Evolutionary conservation across 2,888 invertebrate genomes (phyloP).

Genomic region (Alcis repandata): DNA sequence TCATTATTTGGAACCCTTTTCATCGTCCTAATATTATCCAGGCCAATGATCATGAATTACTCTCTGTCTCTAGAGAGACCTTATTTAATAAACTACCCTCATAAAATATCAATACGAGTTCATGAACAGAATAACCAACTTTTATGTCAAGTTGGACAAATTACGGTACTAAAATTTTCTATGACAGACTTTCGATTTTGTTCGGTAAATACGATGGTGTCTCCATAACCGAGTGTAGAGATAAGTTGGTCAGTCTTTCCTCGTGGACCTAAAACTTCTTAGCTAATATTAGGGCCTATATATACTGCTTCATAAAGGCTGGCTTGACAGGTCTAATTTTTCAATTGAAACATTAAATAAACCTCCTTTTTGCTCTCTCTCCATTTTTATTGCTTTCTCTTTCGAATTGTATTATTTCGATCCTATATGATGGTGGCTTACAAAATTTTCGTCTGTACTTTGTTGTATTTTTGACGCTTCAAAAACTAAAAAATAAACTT

Average conservation of each 20-base stretch:
- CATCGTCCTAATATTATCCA: background rate
- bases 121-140: background rate
- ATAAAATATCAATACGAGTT: slow-evolving; percentile 5
- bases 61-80: background rate
- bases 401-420: too few relatives aligned
- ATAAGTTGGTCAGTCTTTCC: background rate
- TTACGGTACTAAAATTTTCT: background rate
- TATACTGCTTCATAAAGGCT: too few relatives aligned
- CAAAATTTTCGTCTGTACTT: too few relatives aligned
- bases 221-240: background rate
- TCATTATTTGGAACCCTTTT: background rate
- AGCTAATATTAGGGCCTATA: too few relatives aligned
- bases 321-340: too few relatives aligned
- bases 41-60: slow-evolving; percentile 2
- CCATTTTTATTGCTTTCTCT: too few relatives aligned
- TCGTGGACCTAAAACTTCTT: too few relatives aligned
- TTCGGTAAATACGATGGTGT: background rate
- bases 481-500: too few relatives aligned
- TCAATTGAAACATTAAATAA: too few relatives aligned
- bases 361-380: too few relatives aligned
- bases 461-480: too few relatives aligned
- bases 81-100: background rate
- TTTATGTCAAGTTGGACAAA: background rate
- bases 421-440: too few relatives aligned
- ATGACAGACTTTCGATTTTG: background rate